Evolutionary conservation across 2,113 vertebrate genomes (phyloP).

Genomic region (Callorhinus ursinus): DNA sequence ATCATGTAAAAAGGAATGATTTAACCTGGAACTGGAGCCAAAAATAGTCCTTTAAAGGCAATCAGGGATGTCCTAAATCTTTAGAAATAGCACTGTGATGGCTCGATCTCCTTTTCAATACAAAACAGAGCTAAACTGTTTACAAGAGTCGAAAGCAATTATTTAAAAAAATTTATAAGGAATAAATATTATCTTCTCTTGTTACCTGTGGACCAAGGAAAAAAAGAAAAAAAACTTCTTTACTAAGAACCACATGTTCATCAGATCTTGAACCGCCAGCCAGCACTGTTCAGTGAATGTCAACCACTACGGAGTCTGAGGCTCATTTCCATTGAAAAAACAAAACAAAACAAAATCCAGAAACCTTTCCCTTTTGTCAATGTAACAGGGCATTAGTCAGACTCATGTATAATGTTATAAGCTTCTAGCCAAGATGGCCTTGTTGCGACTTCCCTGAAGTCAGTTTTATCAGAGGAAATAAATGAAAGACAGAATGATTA

Average conservation of each 20-base stretch:
- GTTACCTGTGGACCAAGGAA: slow-evolving; percentile 84
- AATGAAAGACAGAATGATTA: slow-evolving; percentile 92
- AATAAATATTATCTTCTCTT: slow-evolving; percentile 83
- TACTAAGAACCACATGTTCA: slow-evolving; percentile 80
- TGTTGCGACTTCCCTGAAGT: slow-evolving; percentile 88
- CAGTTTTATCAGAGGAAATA: slow-evolving; percentile 90
- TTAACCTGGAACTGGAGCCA: slow-evolving; percentile 85
- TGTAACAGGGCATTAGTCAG: slow-evolving; percentile 84
- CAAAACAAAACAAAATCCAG: slow-evolving; percentile 26
- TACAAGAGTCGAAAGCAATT: slow-evolving; percentile 82
- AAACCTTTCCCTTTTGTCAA: slow-evolving; percentile 79
- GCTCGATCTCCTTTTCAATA: slow-evolving; percentile 83
- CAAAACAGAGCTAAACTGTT: slow-evolving; percentile 87
- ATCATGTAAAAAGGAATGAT: slow-evolving; percentile 83
- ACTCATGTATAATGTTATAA: slow-evolving; percentile 76
- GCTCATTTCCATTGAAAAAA: slow-evolving; percentile 77
- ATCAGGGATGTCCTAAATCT: slow-evolving; percentile 79
- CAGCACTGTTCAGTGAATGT: slow-evolving; percentile 77
- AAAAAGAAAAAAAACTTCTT: slow-evolving; percentile 73
- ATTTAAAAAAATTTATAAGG: slow-evolving; percentile 83
- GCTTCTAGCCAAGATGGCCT: slow-evolving; percentile 87
- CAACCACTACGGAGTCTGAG: slow-evolving; percentile 75
- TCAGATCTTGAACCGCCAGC: slow-evolving; percentile 82
- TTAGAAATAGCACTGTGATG: slow-evolving; percentile 85
- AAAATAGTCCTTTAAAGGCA: slow-evolving; percentile 84